Evolutionary conservation across 1,140 invertebrate genomes (phyloP).

Genomic region (Ostrea denselamellosa): DNA sequence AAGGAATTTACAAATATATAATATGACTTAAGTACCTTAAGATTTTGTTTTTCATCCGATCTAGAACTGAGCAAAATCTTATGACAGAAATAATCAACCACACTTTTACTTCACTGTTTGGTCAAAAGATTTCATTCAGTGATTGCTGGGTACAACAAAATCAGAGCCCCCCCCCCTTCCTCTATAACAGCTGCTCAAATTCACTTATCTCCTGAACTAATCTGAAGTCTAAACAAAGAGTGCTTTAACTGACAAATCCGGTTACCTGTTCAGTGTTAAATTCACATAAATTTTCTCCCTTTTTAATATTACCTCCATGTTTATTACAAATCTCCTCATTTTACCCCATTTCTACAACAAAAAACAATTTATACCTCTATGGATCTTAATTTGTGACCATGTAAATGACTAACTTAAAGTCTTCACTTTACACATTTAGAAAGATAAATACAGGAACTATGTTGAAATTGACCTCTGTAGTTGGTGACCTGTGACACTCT

Average conservation of each 20-base stretch:
- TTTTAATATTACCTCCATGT: not conserved
- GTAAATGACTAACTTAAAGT: no score
- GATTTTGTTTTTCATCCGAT: no score
- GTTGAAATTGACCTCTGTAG: not conserved
- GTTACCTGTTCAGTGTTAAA: not conserved
- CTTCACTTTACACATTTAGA: no score
- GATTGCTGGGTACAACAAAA: not conserved
- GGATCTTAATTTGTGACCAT: no score
- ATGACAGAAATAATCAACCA: no score
- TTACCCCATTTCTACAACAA: not conserved
- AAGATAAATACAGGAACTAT: not conserved
- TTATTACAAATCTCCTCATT: not conserved
- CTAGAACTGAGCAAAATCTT: no score
- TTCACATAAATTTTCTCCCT: not conserved
- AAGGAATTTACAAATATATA: no score
- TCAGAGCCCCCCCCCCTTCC: no score
- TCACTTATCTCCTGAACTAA: not conserved
- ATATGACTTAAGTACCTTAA: no score
- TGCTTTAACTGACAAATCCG: not conserved
- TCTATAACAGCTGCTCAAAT: slow-evolving; percentile 1
- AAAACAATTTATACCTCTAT: no score
- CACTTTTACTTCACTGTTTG: not conserved
- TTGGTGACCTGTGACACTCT: not conserved
- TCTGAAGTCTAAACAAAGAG: not conserved
- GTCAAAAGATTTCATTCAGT: not conserved